Conservation (phyloP, 1,140 invertebrate species). For the Saccostrea glomerata region DNA sequence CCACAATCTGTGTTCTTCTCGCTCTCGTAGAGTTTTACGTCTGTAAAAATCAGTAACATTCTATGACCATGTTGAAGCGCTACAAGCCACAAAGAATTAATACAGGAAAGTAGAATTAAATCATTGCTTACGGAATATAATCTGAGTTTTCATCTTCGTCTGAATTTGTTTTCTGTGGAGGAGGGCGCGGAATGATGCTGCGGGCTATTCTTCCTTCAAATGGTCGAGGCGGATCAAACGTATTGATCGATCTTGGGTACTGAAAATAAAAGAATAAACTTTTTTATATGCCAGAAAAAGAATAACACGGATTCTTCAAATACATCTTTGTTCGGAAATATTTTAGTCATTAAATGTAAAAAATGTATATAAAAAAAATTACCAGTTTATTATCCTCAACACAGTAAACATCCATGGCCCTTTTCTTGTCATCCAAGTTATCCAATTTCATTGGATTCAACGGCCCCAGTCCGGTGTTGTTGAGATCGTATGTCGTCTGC, state of each 20-base stretch:
- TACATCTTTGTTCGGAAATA: not conserved
- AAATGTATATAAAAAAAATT: constrained; percentile 31
- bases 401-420: constrained; percentile 61
- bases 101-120: not conserved
- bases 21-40: constrained; percentile 71
- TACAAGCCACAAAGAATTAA: not conserved
- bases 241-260: constrained; percentile 72
- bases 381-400: constrained; percentile 72
- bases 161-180: constrained; percentile 57
- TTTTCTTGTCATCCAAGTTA: constrained; percentile 73
- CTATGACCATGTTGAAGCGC: not conserved
- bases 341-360: not conserved
- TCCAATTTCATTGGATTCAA: constrained; percentile 73
- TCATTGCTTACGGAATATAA: constrained; percentile 61
- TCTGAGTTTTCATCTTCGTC: constrained; percentile 55
- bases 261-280: constrained; percentile 56
- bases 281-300: not conserved
- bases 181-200: constrained; percentile 65
- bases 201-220: constrained; percentile 71
- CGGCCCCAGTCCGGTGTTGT: constrained; percentile 74
- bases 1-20: constrained; percentile 71
- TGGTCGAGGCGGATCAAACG: constrained; percentile 74
- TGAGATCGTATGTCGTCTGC: constrained; percentile 71
- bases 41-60: constrained; percentile 55
- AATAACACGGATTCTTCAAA: not conserved